Evolutionary conservation across 2,888 invertebrate species (phyloP), one percentile per base, ranked within the genome.

Genomic region (Uropetala carovei): DNA sequence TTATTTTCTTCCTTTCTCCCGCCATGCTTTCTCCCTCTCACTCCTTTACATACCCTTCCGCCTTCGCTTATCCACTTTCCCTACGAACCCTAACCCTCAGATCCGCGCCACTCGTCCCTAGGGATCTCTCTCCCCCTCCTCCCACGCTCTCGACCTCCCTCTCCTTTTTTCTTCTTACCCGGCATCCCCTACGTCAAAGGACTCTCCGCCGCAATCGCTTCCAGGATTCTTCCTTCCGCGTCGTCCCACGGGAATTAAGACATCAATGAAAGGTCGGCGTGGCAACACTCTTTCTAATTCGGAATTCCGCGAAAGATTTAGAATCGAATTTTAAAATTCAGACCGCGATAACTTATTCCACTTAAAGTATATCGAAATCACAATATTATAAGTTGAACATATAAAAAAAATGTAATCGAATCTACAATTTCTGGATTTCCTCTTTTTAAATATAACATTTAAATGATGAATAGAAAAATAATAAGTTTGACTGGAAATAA

Each of bases 151-250:
- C 11, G 18, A 18, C 27, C 11, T 75, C 75, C 75, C 18, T 10
- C 75, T 64, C 16, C 11, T 11, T 18, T 11, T 64, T 11, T 64
- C 64, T 43, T 43, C 43, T 43, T 43, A 43, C 43, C 43, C 43
- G 43, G 5, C 43, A 43, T 43, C 43, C 43, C 5, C 43, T 43
- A 43, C 43, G 43, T 43, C 43, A 43, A 43, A 43, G 43, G 5
- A 43, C 43, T 43, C 64, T 11, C 64, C 64, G 27, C 82, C 82
- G 82, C 82, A 82, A 68, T 68, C 68, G 18, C 68, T 68, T 68
- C 68, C 18, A 68, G 68, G 68, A 18, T 68, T 68, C 68, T 68
- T 68, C 64, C n/a, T 64, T n/a, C 64, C 68, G n/a, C 18, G 22
- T 68, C 64, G 16, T 64, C 64, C 64, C 68, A 10, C 18, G 22